Percentiles rank a stretch among this genome's conserved stretches.
phyloP scores from a whole-genome alignment of 30 jellyfish, hydroid and myxozoan species.

The Aurelia coerulea region DNA sequence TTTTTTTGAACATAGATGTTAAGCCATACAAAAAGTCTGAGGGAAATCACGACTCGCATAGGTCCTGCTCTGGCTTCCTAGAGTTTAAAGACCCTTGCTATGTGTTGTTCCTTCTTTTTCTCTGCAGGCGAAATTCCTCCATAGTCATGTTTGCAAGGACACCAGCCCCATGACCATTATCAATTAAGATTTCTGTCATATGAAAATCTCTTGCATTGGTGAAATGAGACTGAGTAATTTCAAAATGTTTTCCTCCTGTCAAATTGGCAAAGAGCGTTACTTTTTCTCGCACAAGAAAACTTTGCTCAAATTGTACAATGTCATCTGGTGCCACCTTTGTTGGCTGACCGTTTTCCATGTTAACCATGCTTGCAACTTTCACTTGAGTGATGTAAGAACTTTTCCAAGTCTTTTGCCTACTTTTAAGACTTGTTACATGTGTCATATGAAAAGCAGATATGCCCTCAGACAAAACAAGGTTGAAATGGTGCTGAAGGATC shows the following conservation, averaged over 20 bases:
- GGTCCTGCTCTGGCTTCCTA: slow-evolving; percentile 62
- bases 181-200: slow-evolving; percentile 36
- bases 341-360: slow-evolving; percentile 35
- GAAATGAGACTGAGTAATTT: slow-evolving; percentile 31
- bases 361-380: slow-evolving; percentile 37
- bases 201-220: slow-evolving; percentile 25
- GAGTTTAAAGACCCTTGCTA: slow-evolving; percentile 32
- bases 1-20: slow-evolving; percentile 17
- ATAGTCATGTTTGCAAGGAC: not conserved
- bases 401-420: too few relatives aligned
- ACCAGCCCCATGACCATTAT: slow-evolving; percentile 53
- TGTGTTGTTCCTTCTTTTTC: slow-evolving; percentile 22
- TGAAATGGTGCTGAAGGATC: slow-evolving; percentile 10
- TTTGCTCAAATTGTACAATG: slow-evolving; percentile 19
- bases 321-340: slow-evolving; percentile 27
- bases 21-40: slow-evolving; percentile 45
- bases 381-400: too few relatives aligned
- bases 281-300: slow-evolving; percentile 14
- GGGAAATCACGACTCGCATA: slow-evolving; percentile 26
- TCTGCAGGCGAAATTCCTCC: slow-evolving; percentile 17
- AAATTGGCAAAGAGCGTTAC: slow-evolving; percentile 14
- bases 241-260: slow-evolving; percentile 21
- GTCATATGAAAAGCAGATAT: slow-evolving; percentile 2
- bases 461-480: slow-evolving; percentile 14
- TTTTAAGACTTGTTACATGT: slow-evolving; percentile 5